Evolutionary conservation across 2,888 invertebrate species (phyloP), one percentile per base, ranked within the genome.

Genomic region (Diplolepis rosae): DNA sequence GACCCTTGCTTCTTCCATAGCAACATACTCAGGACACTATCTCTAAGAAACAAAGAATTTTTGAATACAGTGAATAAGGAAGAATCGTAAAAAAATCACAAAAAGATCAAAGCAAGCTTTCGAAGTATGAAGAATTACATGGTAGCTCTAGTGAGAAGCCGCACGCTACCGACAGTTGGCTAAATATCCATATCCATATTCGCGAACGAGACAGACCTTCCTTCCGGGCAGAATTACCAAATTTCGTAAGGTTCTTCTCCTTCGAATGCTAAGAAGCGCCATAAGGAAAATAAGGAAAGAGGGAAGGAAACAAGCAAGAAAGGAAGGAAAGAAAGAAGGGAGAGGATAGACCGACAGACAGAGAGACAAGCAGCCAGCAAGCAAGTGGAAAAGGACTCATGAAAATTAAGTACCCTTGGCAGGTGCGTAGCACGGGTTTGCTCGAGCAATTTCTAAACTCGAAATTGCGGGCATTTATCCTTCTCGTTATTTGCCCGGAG

Each of bases 321-420:
- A n/a, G n/a, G n/a, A n/a, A n/a, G n/a, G n/a, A n/a, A n/a, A n/a
- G n/a, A n/a, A n/a, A n/a, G n/a, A n/a, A n/a, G n/a, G n/a, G n/a
- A n/a, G n/a, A n/a, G n/a, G n/a, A n/a, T n/a, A n/a, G n/a, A n/a
- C n/a, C n/a, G n/a, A n/a, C n/a, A n/a, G n/a, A n/a, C 7, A 32
- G 24, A 52, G 35, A 52, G 15, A 54, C 28, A 32, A 51, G 15
- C 32, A 50, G 65, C 45, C n/a, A 50, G n/a, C n/a, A 6, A 71
- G 65, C 56, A 42, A 56, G 45, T 65, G 61, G 42, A 56, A 50
- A 56, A 70, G n/a, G n/a, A 39, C n/a, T 39, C 39, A 39, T 39
- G 39, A n/a, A 39, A 39, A 80, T 80, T 80, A 79, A 80, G 78
- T 78, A n/a, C n/a, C 4, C 39, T 39, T 39, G 68, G 66, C 66